These are phyloP conservation scores for Enteromius treurensis DNA, from an alignment of 2,797 vertebrate genomes.

Conservation along the genomic window DNA sequence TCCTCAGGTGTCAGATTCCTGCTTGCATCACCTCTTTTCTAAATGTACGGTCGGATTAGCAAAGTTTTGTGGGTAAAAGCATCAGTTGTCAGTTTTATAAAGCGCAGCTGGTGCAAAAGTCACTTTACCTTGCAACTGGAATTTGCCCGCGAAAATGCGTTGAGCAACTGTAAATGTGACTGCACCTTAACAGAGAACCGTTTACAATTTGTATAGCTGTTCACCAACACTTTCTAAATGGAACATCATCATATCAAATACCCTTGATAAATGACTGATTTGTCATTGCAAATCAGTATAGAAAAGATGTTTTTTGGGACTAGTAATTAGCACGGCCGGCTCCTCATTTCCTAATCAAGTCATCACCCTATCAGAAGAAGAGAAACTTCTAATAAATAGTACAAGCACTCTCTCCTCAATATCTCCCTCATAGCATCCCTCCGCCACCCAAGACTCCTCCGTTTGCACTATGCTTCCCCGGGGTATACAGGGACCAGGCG, in stretches of 20 bases:
- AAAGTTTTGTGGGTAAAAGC: not conserved
- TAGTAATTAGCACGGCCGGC: no score
- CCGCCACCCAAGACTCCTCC: no score
- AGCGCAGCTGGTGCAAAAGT: not conserved
- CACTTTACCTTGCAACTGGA: not conserved
- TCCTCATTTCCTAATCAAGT: no score
- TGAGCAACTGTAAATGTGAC: not conserved
- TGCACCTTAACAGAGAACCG: not conserved
- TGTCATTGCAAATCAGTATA: not conserved
- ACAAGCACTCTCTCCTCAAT: no score
- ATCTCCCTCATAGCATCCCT: no score
- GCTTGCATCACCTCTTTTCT: constrained; percentile 2
- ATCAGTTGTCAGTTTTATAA: not conserved
- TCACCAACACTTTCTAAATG: not conserved
- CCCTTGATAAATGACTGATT: constrained; percentile 5
- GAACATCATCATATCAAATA: constrained; percentile 3
- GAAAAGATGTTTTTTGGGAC: not conserved
- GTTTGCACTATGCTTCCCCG: no score
- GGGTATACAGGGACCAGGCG: no score
- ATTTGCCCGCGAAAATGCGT: not conserved
- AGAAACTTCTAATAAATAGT: no score
- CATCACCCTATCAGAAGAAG: no score
- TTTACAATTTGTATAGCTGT: not conserved
- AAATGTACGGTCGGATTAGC: not conserved
- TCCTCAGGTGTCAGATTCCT: constrained; percentile 29